Evolutionary conservation across 64 coral and sea anemone genomes (phyloP), one percentile per base, ranked within the genome.

Genomic region (Hydrozoanthus tunicans): DNA sequence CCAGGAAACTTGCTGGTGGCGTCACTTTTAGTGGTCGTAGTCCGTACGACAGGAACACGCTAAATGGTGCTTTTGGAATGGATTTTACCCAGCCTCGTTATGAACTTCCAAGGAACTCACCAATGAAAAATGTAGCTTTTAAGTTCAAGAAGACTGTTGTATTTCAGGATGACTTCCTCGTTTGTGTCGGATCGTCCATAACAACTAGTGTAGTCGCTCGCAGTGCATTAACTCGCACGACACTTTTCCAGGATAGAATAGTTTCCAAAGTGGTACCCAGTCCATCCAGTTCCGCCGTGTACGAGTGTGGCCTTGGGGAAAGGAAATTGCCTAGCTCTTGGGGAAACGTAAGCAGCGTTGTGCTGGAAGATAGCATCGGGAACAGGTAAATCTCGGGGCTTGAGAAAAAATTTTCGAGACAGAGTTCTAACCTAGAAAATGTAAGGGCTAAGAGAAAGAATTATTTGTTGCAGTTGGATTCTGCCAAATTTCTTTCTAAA

Each of bases 1-100:
- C 63, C 9, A 68, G 2, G 63, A 69, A 64, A 15, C 63, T 85
- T 51, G 82, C 82, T 52, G 82, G 82, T 24, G 82, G 82, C 7
- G n/a, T 85, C 14, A 69, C 25, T 0, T 68, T 12, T 85, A 85
- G 51, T 43, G 20, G 70, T 73, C 0, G 24, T 32, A 27, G 7
- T 26, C 70, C 70, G 6, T 73, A 73, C 32, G 24, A 73, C 6
- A 11, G 15, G 6, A 32, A 27, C 70, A 73, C 26, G 3, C 6
- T 53, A 2, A 68, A 64, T 52, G 82, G 82, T 5, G 62, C 52
- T 53, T 85, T 85, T n/a, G 82, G 61, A 69, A 85, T 85, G 82
- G 82, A 68, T 11, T 85, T 85, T 56, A 67, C 64, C 9, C 63
- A 85, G 59, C 82, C 82, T 17, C 9, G 3, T 6, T 85, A 85